These are phyloP conservation scores for Carassius auratus DNA, from an alignment of 2,113 vertebrate species.

Conservation along the genomic window DNA sequence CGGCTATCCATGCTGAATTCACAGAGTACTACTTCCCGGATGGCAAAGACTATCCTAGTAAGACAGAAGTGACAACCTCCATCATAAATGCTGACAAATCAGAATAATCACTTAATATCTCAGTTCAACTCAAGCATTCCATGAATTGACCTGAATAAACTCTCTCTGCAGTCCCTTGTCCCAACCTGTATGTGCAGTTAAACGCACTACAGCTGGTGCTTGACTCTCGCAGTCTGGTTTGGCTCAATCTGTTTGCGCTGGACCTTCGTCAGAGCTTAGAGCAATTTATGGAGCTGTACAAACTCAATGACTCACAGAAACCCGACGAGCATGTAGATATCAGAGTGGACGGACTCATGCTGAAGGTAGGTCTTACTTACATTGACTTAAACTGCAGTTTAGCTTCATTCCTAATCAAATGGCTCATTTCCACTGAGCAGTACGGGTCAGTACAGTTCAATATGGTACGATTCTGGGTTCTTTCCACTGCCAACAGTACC, in stretches of 20 bases:
- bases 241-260: slow-evolving; percentile 95
- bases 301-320: slow-evolving; percentile 91
- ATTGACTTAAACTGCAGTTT: neutral
- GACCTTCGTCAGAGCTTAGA: slow-evolving; percentile 95
- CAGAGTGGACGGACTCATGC: slow-evolving; percentile 93
- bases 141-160: neutral
- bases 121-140: neutral
- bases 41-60: slow-evolving; percentile 96
- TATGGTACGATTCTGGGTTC: too few species aligned
- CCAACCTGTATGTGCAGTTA: slow-evolving; percentile 93
- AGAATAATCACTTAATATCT: neutral
- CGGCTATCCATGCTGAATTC: slow-evolving; percentile 94
- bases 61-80: slow-evolving; percentile 58
- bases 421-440: too few species aligned
- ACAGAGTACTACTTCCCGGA: slow-evolving; percentile 99
- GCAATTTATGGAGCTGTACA: slow-evolving; percentile 98
- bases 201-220: slow-evolving; percentile 95
- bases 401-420: neutral
- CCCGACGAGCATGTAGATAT: slow-evolving; percentile 96
- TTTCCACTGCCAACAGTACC: too few species aligned
- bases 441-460: too few species aligned
- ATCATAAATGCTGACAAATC: neutral
- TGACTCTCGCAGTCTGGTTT: slow-evolving; percentile 93
- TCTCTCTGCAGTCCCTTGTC: slow-evolving; percentile 84
- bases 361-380: slow-evolving; percentile 82